Conservation (phyloP, 2,888 invertebrate genomes). For the Phragmatobia fuliginosa region DNA sequence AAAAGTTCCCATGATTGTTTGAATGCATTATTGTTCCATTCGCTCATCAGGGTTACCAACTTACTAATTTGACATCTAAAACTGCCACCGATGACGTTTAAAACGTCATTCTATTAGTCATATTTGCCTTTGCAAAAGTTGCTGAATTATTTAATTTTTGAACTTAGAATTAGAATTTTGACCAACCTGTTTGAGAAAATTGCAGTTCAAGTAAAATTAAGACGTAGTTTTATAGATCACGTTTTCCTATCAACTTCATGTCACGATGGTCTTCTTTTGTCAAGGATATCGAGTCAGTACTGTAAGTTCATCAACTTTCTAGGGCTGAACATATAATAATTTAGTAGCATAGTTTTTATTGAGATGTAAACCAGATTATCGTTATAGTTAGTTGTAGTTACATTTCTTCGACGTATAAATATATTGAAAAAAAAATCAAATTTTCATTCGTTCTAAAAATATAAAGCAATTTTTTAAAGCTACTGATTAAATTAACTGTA, state of each 20-base stretch:
- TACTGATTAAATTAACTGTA: too few relatives aligned
- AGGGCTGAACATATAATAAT: background rate
- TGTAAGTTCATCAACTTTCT: background rate
- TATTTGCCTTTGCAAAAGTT: background rate
- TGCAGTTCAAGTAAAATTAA: background rate
- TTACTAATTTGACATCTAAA: background rate
- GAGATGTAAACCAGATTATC: too few relatives aligned
- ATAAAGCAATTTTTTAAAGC: too few relatives aligned
- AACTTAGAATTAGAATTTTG: background rate
- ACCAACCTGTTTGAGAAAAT: background rate
- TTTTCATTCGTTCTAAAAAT: too few relatives aligned
- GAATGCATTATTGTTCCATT: slow-evolving; percentile 50
- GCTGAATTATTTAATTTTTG: background rate
- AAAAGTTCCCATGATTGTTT: slow-evolving; percentile 74
- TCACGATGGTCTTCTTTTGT: background rate
- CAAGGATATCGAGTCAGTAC: background rate
- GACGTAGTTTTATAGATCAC: too few relatives aligned
- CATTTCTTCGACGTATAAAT: too few relatives aligned
- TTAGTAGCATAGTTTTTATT: too few relatives aligned
- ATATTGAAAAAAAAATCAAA: too few relatives aligned
- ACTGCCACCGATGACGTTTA: background rate
- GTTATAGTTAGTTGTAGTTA: too few relatives aligned
- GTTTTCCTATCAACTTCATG: background rate
- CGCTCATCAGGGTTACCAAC: slow-evolving; percentile 46
- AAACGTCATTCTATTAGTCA: background rate